Percentiles rank a stretch among this genome's conserved stretches.
phyloP scores from a whole-genome alignment of 2,113 vertebrate genomes.

The Xiphophorus maculatus region DNA sequence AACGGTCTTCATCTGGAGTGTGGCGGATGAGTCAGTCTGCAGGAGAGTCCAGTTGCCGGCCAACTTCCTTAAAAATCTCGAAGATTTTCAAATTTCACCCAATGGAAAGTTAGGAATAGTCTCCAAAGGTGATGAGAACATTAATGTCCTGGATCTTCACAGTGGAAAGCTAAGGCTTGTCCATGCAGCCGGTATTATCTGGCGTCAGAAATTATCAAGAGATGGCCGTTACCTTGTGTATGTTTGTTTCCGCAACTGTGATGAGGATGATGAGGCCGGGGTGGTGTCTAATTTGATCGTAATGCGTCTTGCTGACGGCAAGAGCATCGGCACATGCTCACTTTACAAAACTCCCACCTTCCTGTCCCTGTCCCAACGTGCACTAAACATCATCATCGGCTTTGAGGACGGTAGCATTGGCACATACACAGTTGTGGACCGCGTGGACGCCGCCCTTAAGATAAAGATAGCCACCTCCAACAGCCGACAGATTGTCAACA shows the following conservation, averaged over 20 bases:
- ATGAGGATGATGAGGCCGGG: slow-evolving; percentile 93
- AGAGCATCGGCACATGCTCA: slow-evolving; percentile 97
- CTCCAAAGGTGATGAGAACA: slow-evolving; percentile 94
- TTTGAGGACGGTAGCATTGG: slow-evolving; percentile 98
- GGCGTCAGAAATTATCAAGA: slow-evolving; percentile 92
- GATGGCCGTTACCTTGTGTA: slow-evolving; percentile 98
- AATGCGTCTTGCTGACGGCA: slow-evolving; percentile 96
- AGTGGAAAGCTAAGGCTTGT: slow-evolving; percentile 94
- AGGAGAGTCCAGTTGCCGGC: slow-evolving; percentile 91
- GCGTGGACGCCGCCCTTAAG: slow-evolving; percentile 95
- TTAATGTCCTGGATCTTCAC: slow-evolving; percentile 94
- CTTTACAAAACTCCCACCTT: slow-evolving; percentile 97
- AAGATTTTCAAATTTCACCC: slow-evolving; percentile 97
- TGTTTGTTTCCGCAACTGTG: slow-evolving; percentile 89
- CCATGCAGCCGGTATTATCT: slow-evolving; percentile 90
- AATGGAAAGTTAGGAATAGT: slow-evolving; percentile 97
- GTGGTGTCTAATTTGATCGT: slow-evolving; percentile 92
- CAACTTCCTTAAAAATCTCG: slow-evolving; percentile 93
- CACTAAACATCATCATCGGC: slow-evolving; percentile 95
- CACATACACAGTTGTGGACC: slow-evolving; percentile 97
- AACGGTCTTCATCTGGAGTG: slow-evolving; percentile 95
- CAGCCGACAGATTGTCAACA: slow-evolving; percentile 97
- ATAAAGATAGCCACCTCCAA: slow-evolving; percentile 99
- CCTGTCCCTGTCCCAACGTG: slow-evolving; percentile 92
- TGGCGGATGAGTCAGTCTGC: slow-evolving; percentile 95